Percentiles rank a stretch among this genome's conserved stretches.
Conservation (phyloP, 2,797 vertebrate species). For the Euthynnus affinis region DNA sequence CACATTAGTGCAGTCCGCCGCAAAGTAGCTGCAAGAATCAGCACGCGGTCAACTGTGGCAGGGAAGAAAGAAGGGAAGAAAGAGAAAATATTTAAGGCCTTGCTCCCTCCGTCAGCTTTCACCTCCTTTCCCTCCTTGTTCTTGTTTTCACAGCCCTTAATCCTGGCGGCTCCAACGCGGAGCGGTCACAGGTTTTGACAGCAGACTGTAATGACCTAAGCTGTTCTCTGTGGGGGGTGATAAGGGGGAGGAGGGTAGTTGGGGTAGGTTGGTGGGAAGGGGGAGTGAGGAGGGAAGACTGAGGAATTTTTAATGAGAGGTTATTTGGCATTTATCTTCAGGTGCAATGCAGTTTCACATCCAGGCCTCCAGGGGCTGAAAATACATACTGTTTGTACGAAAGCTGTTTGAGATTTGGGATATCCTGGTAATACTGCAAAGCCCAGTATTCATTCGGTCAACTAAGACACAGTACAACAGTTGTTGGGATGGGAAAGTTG, state of each 20-base stretch:
- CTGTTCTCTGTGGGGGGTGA: constrained; percentile 73
- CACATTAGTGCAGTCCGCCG: constrained; percentile 73
- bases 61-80: constrained; percentile 62
- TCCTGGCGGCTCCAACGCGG: constrained; percentile 73
- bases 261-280: constrained; percentile 51
- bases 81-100: constrained; percentile 82
- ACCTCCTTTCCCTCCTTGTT: constrained; percentile 77
- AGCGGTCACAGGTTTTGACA: constrained; percentile 86
- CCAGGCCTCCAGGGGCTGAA: constrained; percentile 59
- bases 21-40: constrained; percentile 82
- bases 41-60: constrained; percentile 78
- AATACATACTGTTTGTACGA: not conserved
- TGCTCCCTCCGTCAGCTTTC: constrained; percentile 81
- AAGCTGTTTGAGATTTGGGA: no score
- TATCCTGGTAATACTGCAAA: no score
- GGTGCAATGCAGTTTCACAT: constrained; percentile 50
- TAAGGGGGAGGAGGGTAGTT: constrained; percentile 41
- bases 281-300: constrained; percentile 37
- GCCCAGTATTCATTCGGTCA: no score
- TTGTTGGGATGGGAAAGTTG: no score
- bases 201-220: constrained; percentile 84
- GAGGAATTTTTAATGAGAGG: constrained; percentile 69
- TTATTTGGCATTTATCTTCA: constrained; percentile 55
- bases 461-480: no score
- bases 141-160: constrained; percentile 83